A percentile compares a stretch with the other conserved stretches of the same genome.
phyloP scores from a whole-genome alignment of 2,797 vertebrate species.

The Danio albolineatus region DNA sequence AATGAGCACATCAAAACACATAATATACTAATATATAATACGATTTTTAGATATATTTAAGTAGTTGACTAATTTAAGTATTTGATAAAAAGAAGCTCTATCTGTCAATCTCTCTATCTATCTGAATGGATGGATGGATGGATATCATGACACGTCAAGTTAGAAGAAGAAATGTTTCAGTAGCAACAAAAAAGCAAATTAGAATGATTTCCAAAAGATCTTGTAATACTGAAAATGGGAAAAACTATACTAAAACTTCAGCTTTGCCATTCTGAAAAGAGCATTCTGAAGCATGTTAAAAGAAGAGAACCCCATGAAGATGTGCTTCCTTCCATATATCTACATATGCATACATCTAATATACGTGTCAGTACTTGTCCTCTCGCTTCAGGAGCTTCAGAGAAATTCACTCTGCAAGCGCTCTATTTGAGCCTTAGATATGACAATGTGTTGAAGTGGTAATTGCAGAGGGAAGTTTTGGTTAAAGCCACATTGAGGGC shows the following conservation, averaged over 20 bases:
- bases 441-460: conserved; percentile 29
- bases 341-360: background rate
- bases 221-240: background rate
- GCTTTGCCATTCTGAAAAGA: background rate
- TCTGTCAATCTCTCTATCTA: too few species aligned
- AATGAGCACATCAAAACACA: too few species aligned
- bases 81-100: too few species aligned
- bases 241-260: background rate
- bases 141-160: too few species aligned
- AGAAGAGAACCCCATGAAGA: background rate
- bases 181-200: background rate
- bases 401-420: background rate
- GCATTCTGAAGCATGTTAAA: background rate
- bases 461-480: conserved; percentile 12
- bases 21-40: too few species aligned
- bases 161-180: background rate
- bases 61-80: too few species aligned
- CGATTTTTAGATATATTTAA: too few species aligned
- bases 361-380: conserved; percentile 14
- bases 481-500: background rate
- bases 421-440: conserved; percentile 18
- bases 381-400: background rate
- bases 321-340: background rate
- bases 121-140: too few species aligned
- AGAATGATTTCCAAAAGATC: background rate